Evolutionary conservation across 2,888 invertebrate genomes (phyloP), one percentile per base, ranked within the genome.

Genomic region (Limnephilus rhombicus): DNA sequence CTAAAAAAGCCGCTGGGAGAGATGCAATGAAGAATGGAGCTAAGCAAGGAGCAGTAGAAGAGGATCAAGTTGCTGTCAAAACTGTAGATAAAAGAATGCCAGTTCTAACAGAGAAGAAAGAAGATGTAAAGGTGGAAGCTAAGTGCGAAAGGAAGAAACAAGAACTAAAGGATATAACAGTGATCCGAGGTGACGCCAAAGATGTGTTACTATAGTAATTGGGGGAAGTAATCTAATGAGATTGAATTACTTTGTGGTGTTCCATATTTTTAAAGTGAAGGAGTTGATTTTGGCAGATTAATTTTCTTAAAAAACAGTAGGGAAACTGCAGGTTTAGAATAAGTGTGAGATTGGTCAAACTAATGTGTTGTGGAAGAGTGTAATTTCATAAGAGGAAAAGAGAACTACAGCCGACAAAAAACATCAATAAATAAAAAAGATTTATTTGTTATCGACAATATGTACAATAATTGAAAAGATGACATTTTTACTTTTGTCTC

Each of bases 181-280:
- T 90, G 12, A 83, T 90, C 2, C 34, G 85, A 5, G 90, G 90
- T 31, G 90, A 91, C 82, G 89, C 91, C 18, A 91, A 91, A 53
- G 91, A 91, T 89, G 91, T 91, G 82, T 34, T 91, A 37, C 89
- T 91, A 13, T 91, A 87, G 37, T 83, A 31, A 68, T 68, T 68
- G 68, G 68, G 1, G n/a, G 68, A 68, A 68, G 9, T 18, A 68
- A 68, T 68, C n/a, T 68, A 68, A 68, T 68, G 24, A 68, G 18
- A 68, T 68, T 18, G 18, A 24, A 9, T 68, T 24, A 18, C 24
- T 24, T 9, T 68, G 18, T 24, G n/a, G 68, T 11, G 68, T 68
- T 24, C 24, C 24, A 68, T 68, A 4, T 24, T 68, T 18, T 24
- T 24, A 68, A 68, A 24, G 68, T 68, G 24, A 68, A 68, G 53